Percentiles rank a stretch among this genome's conserved stretches.
Evolutionary conservation across 1,140 invertebrate species (phyloP).

Genomic region (Drosophila erecta): DNA sequence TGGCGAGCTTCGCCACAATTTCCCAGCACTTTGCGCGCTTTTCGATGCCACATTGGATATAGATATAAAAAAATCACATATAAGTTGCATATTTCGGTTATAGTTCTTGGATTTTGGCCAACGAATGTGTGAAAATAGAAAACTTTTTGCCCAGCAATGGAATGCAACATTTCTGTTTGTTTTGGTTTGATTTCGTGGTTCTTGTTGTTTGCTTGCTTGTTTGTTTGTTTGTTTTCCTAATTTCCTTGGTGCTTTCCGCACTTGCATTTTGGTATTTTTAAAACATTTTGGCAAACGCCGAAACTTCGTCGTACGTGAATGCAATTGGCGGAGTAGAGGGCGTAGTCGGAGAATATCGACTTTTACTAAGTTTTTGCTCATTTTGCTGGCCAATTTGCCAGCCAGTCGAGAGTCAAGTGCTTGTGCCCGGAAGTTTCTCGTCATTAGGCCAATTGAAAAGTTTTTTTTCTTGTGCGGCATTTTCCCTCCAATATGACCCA

Average conservation of each 20-base stretch:
- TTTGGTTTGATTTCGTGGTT: slow-evolving; percentile 35
- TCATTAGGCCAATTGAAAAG: slow-evolving; percentile 59
- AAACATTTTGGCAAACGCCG: slow-evolving; percentile 68
- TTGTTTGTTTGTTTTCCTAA: slow-evolving; percentile 52
- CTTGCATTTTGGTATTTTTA: slow-evolving; percentile 66
- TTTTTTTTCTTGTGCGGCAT: slow-evolving; percentile 42
- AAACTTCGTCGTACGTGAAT: slow-evolving; percentile 43
- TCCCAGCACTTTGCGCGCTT: slow-evolving; percentile 58
- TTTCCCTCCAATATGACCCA: slow-evolving; percentile 50
- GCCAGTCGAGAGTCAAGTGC: slow-evolving; percentile 44
- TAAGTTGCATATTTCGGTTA: slow-evolving; percentile 63
- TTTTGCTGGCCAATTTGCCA: slow-evolving; percentile 54
- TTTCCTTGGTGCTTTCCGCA: slow-evolving; percentile 39
- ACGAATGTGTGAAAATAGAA: slow-evolving; percentile 78
- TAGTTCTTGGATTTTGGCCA: slow-evolving; percentile 81
- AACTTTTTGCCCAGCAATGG: slow-evolving; percentile 61
- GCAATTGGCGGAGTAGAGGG: slow-evolving; percentile 51
- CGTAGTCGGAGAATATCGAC: slow-evolving; percentile 6
- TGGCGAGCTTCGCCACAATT: slow-evolving; percentile 60
- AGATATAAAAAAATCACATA: slow-evolving; percentile 35
- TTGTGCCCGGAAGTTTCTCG: slow-evolving; percentile 42
- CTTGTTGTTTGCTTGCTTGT: slow-evolving; percentile 27
- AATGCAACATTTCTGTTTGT: slow-evolving; percentile 58
- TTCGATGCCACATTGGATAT: slow-evolving; percentile 23
- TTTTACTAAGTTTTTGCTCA: slow-evolving; percentile 17